Base-by-base conservation (phyloP, 2,113 vertebrate species). In the Neogobius melanostomus region DNA sequence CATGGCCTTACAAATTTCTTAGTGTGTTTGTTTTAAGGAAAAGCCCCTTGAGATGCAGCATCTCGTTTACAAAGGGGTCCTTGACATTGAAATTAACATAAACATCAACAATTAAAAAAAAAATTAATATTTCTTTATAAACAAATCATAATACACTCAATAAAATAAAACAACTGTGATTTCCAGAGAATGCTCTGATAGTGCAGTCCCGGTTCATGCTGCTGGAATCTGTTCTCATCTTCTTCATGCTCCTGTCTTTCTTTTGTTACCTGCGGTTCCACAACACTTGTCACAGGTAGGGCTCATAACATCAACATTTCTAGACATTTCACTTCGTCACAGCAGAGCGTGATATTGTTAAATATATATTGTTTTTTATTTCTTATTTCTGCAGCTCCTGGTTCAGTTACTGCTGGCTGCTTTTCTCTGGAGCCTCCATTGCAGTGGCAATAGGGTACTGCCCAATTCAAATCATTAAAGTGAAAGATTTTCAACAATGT, bases 161-260 rank as follows among this genome's bases (percentile, higher is more conserved):
- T 36, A 4, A 36, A 36, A 36, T 36, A 36, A 36, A 36, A 28
- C 16, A n/a, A 17, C 9, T 53, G 21, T 45, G 47, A 63, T 65
- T 70, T 79, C 4, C 86, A 94, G 98, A 99, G 81, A 99, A 99
- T 15, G 91, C 96, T 17, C 84, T 99, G 62, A 94, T 98, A 75
- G 96, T 96, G 46, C 98, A 99, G 80, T 95, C 97, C 0, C 92
- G 97, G 6, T 93, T 99, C 83, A 97, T 99, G 94, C 90, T 99
- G 0, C 83, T 99, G 92, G 98, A 99, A 71, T 95, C 97, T 0
- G 69, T 95, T 21, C 67, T 99, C 49, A 98, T 98, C 71, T 99
- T 97, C 87, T 98, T 99, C 69, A 88, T 95, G 53, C 89, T 99
- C 0, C 52, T 95, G 84, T 92, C 96, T 1, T 88, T 97, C 81